These are phyloP conservation scores for Platerodrilus igneus DNA, from an alignment of 2,888 invertebrate species.

Conservation along the genomic window DNA sequence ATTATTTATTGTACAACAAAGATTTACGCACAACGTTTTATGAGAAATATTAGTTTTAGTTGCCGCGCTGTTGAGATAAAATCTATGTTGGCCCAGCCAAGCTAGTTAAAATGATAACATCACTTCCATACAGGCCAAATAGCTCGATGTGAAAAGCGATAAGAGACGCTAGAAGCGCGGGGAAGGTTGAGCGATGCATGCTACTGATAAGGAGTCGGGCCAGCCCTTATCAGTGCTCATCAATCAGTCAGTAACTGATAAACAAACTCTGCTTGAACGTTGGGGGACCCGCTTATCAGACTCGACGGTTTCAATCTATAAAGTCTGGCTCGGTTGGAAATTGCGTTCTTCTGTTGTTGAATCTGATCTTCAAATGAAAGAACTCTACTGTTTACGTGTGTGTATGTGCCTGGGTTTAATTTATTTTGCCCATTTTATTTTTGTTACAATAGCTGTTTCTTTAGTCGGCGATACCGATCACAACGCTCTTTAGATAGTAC, in stretches of 20 bases:
- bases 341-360: constrained; percentile 28
- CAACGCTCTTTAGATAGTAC: constrained; percentile 19
- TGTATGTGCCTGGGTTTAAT: constrained; percentile 24
- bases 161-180: constrained; percentile 32
- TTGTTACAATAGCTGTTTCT: constrained; percentile 24
- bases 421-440: constrained; percentile 25
- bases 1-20: constrained; percentile 40
- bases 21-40: constrained; percentile 39
- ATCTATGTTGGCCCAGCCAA: constrained; percentile 52
- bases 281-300: constrained; percentile 51
- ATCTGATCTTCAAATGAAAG: constrained; percentile 28
- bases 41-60: constrained; percentile 39
- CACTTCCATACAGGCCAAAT: constrained; percentile 49
- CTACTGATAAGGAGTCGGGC: constrained; percentile 47
- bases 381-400: constrained; percentile 27
- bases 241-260: constrained; percentile 49
- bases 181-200: constrained; percentile 40
- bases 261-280: constrained; percentile 48
- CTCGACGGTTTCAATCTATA: constrained; percentile 53
- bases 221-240: constrained; percentile 48
- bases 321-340: constrained; percentile 37
- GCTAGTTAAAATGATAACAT: constrained; percentile 57
- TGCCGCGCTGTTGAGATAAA: constrained; percentile 50
- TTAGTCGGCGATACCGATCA: constrained; percentile 19
- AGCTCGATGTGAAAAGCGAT: constrained; percentile 46